These are phyloP conservation scores for Verasper variegatus DNA, from an alignment of 2,113 vertebrate species.

Conservation along the genomic window DNA sequence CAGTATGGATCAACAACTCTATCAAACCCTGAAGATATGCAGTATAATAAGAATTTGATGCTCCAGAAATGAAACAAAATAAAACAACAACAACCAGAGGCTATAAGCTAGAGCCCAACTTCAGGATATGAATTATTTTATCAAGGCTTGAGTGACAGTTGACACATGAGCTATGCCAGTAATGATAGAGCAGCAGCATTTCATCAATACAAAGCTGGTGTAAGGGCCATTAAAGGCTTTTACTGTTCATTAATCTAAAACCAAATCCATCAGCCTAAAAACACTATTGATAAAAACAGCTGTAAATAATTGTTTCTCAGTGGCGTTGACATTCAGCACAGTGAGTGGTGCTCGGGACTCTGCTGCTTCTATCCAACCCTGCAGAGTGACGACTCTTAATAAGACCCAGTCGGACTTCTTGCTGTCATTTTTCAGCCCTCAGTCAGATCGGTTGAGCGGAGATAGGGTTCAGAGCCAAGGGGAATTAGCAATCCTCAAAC, in stretches of 20 bases:
- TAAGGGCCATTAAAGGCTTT: conserved; percentile 66
- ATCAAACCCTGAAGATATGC: conserved; percentile 34
- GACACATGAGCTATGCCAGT: conserved; percentile 48
- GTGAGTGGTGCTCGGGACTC: background rate
- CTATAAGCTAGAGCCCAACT: conserved; percentile 16
- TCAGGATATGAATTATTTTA: conserved; percentile 61
- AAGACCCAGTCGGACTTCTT: conserved; percentile 62
- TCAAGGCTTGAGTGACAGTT: conserved; percentile 61
- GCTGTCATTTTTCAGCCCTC: conserved; percentile 62
- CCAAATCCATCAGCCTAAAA: conserved; percentile 58
- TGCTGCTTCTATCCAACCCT: conserved; percentile 9
- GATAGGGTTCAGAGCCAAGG: conserved; percentile 50
- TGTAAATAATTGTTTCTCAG: conserved; percentile 70
- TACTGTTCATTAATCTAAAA: conserved; percentile 68
- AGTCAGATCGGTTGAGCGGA: conserved; percentile 54
- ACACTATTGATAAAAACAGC: conserved; percentile 54
- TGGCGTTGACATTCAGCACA: conserved; percentile 58
- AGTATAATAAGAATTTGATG: conserved; percentile 11
- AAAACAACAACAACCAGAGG: conserved; percentile 18
- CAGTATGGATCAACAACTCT: conserved; percentile 29
- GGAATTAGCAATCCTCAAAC: conserved; percentile 74
- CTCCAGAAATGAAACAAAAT: conserved; percentile 37
- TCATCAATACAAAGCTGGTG: conserved; percentile 56
- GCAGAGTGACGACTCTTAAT: conserved; percentile 47
- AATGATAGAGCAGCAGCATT: conserved; percentile 41